Evolutionary conservation across 2,113 vertebrate species (phyloP).

Genomic region (Burhinus bistriatus): DNA sequence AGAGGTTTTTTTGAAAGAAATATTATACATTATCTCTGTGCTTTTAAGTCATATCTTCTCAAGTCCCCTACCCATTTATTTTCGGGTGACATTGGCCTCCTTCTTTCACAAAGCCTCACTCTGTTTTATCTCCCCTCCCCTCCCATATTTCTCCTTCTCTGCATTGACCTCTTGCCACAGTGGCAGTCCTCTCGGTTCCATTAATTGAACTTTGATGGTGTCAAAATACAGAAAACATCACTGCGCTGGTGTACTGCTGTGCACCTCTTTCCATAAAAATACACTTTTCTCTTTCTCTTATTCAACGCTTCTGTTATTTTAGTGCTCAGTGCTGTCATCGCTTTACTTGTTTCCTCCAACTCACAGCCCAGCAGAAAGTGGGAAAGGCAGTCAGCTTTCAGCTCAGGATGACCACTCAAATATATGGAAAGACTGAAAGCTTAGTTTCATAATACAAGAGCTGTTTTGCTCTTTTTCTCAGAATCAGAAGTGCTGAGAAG

Average conservation of each 20-base stretch:
- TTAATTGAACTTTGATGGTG: conserved; percentile 36
- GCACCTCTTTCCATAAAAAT: conserved; percentile 49
- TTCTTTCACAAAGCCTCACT: neutral
- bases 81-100: neutral
- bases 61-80: neutral
- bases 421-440: neutral
- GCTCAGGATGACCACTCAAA: neutral
- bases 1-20: neutral
- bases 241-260: conserved; percentile 34
- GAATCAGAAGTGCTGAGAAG: neutral
- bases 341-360: conserved; percentile 22
- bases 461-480: neutral
- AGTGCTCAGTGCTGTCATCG: neutral
- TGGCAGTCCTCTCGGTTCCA: neutral
- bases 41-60: neutral
- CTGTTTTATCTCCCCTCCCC: neutral
- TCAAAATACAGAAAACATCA: conserved; percentile 55
- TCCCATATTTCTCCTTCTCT: neutral
- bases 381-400: conserved; percentile 1
- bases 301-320: conserved; percentile 30
- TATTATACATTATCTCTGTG: neutral
- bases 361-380: neutral
- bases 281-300: conserved; percentile 28
- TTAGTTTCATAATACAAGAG: neutral
- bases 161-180: neutral